Evolutionary conservation across 2,113 vertebrate genomes (phyloP).

Genomic region (Castor canadensis): DNA sequence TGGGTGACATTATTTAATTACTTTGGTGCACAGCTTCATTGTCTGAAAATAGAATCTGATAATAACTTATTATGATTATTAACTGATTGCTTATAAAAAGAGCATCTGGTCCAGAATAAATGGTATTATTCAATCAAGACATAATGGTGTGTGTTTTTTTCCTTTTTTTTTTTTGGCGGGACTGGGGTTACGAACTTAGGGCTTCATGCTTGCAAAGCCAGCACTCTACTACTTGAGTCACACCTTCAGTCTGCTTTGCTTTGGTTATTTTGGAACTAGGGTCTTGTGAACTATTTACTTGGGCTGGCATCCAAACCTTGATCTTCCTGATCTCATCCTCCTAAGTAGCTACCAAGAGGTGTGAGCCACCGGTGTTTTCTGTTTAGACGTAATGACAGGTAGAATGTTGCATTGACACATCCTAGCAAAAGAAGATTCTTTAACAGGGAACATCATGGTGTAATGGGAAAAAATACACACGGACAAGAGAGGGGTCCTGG

Average conservation of each 20-base stretch:
- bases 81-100: slow-evolving; percentile 42
- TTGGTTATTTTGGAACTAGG: too few species aligned
- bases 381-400: neutral
- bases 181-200: too few species aligned
- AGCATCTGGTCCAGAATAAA: neutral
- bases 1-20: neutral
- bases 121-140: neutral
- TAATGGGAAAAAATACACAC: neutral
- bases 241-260: too few species aligned
- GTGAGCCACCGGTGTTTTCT: too few species aligned
- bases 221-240: too few species aligned
- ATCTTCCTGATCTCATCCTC: too few species aligned
- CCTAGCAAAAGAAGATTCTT: neutral
- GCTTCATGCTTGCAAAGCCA: too few species aligned
- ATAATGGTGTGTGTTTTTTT: neutral
- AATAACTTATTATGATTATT: slow-evolving; percentile 17
- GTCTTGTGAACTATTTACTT: too few species aligned
- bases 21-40: slow-evolving; percentile 2
- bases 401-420: neutral
- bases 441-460: neutral
- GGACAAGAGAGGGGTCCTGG: neutral
- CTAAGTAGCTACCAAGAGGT: too few species aligned
- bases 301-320: too few species aligned
- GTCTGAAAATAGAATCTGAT: slow-evolving; percentile 2
- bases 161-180: too few species aligned